Evolutionary conservation across 2,888 invertebrate genomes (phyloP), one percentile per base, ranked within the genome.

Genomic region (Nephrotoma flavescens): DNA sequence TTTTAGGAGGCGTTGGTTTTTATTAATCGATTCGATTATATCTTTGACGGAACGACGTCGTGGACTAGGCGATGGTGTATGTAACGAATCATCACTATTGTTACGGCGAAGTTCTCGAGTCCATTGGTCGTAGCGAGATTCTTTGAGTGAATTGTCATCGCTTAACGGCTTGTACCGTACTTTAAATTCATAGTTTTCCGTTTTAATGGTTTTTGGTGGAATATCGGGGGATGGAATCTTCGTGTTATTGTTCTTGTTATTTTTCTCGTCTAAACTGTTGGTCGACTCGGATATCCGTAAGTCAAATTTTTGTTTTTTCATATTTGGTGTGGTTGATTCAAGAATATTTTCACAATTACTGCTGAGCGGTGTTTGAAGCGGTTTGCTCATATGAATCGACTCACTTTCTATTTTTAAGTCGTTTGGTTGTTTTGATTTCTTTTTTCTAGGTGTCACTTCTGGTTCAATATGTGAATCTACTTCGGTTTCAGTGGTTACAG

Each of bases 21-120:
- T 89, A 88, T 91, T 92, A 7, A 92, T 92, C 7, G 92, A 91
- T 87, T 91, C 92, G 86, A 92, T 92, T 41, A 91, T 91, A 86
- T 89, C 89, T 85, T 88, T 88, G 44, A 89, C 89, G 1, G 89
- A 88, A 42, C 88, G 87, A 42, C 88, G 87, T 11, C 88, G 86
- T 85, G 87, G 87, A 44, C 86, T 86, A 11, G 86, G 84, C 19
- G 85, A 42, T 52, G 86, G 87, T 45, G 87, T 47, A 86, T 47
- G 31, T 47, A 15, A 4, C 7, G 52, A 41, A 19, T 42, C 44
- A 9, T 85, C 42, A 6, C 44, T 44, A 41, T 86, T 52, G 5
- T 19, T 6, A n/a, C 57, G 52, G 15, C 57, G 52, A 7, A 57
- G n/a, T 19, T 86, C 52, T 42, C 52, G 47, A 45, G 47, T 12